Percentiles rank a stretch among this genome's conserved stretches.
Evolutionary conservation across 2,797 vertebrate species (phyloP).

Genomic region (Phaenicophaeus curvirostris): DNA sequence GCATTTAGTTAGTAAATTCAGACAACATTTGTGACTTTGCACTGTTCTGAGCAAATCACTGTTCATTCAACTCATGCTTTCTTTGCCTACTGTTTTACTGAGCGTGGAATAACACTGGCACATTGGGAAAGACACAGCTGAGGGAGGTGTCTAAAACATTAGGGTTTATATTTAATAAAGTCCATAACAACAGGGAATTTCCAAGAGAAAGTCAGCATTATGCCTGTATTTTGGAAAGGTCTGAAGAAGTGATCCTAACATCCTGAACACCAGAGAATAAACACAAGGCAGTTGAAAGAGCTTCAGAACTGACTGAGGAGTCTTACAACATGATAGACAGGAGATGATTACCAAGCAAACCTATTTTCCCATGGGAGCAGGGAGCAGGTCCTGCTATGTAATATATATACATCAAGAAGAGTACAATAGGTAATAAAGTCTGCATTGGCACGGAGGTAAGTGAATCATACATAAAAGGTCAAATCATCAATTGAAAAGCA

Average conservation of each 20-base stretch:
- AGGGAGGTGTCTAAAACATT: background rate
- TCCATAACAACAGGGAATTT: background rate
- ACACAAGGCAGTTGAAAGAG: background rate
- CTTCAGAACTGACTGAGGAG: background rate
- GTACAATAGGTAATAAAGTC: background rate
- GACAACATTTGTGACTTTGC: background rate
- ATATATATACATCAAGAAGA: background rate
- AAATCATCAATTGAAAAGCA: background rate
- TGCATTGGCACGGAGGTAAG: background rate
- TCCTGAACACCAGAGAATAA: background rate
- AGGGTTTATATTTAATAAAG: background rate
- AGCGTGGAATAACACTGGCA: background rate
- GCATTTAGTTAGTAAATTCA: background rate
- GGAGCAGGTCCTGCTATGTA: background rate
- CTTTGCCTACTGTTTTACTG: no score
- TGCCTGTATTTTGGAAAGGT: background rate
- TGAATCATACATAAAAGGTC: background rate
- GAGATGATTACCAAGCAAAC: background rate
- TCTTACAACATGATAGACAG: background rate
- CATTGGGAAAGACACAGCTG: background rate
- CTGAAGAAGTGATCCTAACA: background rate
- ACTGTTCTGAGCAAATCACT: background rate
- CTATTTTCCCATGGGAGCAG: background rate
- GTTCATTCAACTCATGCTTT: background rate
- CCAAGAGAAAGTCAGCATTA: background rate